Evolutionary conservation across 2,888 invertebrate species (phyloP).

Genomic region (Liposcelis brunnea): DNA sequence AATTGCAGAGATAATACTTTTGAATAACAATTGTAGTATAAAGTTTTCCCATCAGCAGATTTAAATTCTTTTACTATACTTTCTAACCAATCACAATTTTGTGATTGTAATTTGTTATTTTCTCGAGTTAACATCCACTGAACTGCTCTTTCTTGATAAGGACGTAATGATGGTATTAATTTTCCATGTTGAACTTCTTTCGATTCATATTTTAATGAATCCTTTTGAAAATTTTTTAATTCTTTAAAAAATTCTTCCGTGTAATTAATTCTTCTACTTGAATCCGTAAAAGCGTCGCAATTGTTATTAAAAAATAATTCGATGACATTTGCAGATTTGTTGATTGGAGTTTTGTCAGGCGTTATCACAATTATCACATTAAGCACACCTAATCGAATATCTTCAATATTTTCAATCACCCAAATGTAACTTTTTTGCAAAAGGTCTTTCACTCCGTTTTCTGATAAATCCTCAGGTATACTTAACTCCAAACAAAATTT

Average conservation of each 20-base stretch:
- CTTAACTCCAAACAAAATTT: too few relatives aligned
- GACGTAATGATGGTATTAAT: constrained; percentile 37
- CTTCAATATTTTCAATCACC: too few relatives aligned
- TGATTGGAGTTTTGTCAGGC: too few relatives aligned
- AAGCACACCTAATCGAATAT: too few relatives aligned
- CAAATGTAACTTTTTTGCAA: too few relatives aligned
- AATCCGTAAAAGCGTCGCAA: too few relatives aligned
- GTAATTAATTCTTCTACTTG: too few relatives aligned
- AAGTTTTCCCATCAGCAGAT: constrained; percentile 20
- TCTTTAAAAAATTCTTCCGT: constrained; percentile 7
- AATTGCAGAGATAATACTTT: constrained; percentile 14
- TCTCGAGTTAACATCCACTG: constrained; percentile 51
- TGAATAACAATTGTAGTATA: constrained; percentile 23
- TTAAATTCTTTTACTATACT: constrained; percentile 18
- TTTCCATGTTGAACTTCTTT: constrained; percentile 24
- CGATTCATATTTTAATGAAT: constrained; percentile 6
- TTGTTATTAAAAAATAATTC: too few relatives aligned
- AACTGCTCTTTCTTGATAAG: constrained; percentile 47
- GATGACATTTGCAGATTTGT: too few relatives aligned
- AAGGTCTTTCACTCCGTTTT: too few relatives aligned
- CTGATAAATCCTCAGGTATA: too few relatives aligned
- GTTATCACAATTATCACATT: too few relatives aligned
- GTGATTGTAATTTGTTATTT: constrained; percentile 15
- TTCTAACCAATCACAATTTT: not conserved
- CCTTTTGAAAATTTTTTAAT: constrained; percentile 13